Base-by-base conservation (phyloP, 2,888 invertebrate genomes). In the Phyto melanocephala region DNA sequence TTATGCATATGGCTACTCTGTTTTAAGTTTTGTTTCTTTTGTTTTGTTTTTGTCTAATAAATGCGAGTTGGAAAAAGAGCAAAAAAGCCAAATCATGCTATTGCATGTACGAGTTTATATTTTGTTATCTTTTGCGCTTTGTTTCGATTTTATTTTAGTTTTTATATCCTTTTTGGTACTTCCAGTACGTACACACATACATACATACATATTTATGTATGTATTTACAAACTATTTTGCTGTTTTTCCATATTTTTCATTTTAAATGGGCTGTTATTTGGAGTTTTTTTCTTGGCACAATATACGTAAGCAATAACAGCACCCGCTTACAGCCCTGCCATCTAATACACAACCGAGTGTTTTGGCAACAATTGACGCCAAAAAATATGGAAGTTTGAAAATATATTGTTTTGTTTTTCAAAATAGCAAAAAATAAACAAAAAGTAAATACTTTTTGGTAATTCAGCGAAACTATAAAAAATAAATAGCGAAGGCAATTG, bases 101-200 rank as follows among this genome's bases (percentile, higher is more conserved):
- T 77, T 52, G 54, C 76, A 81, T 67, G 54, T 67, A 67, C 72
- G 47, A 54, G 56, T 56, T 58, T 6, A 37, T 70, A 70, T 72
- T 80, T 81, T 78, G 77, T 78, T 81, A 81, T 75, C 74, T 71
- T 67, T 77, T 77, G 62, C 60, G 42, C 77, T 83, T 67, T 75
- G 80, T 72, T 80, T 60, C 54, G 72, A 74, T 74, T 67, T 72
- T 74, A 58, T 74, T 63, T 67, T 37, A 56, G 65, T 75, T 75
- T 58, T 37, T 56, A 56, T 58, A 37, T 37, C 13, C n/a, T n/a
- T n/a, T n/a, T n/a, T n/a, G n/a, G n/a, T n/a, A n/a, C n/a, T n/a
- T n/a, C n/a, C n/a, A n/a, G n/a, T n/a, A n/a, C n/a, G n/a, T n/a
- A n/a, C n/a, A n/a, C n/a, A n/a, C n/a, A n/a, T n/a, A n/a, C n/a